Percentiles rank a stretch among this genome's conserved stretches.
phyloP scores from a whole-genome alignment of 1,140 invertebrate genomes.

The Scaptodrosophila lebanonensis region DNA sequence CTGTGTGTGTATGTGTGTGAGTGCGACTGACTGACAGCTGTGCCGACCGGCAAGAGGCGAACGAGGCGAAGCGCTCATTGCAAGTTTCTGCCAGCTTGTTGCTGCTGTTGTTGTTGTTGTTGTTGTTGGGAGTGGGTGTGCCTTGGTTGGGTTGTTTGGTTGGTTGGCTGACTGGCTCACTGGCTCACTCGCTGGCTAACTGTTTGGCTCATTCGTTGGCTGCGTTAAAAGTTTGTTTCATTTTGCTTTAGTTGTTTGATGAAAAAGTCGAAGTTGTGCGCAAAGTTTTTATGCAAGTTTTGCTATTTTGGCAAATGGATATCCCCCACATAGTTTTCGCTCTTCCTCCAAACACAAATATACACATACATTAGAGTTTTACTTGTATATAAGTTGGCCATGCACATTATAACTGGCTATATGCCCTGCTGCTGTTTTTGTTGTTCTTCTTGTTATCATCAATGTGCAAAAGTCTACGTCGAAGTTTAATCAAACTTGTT shows the following conservation, averaged over 20 bases:
- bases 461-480: no score
- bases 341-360: neutral
- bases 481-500: constrained; percentile 71
- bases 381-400: constrained; percentile 52
- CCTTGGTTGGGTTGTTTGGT: constrained; percentile 8
- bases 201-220: constrained; percentile 13
- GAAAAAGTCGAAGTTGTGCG: constrained; percentile 73
- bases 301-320: constrained; percentile 74
- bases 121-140: constrained; percentile 14
- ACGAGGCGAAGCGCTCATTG: constrained; percentile 35
- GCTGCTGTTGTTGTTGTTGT: no score
- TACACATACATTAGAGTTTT: neutral
- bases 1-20: constrained; percentile 30
- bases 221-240: constrained; percentile 74
- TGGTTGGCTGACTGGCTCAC: constrained; percentile 26
- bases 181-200: constrained; percentile 28
- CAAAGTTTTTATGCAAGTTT: constrained; percentile 75
- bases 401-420: no score
- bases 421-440: no score
- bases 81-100: constrained; percentile 21
- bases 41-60: constrained; percentile 53
- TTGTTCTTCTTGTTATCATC: constrained; percentile 41
- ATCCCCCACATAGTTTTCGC: constrained; percentile 27
- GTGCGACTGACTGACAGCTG: constrained; percentile 68
- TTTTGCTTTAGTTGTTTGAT: constrained; percentile 63